These are phyloP conservation scores for Artibeus lituratus DNA, from an alignment of 2,797 vertebrate species.

Conservation along the genomic window DNA sequence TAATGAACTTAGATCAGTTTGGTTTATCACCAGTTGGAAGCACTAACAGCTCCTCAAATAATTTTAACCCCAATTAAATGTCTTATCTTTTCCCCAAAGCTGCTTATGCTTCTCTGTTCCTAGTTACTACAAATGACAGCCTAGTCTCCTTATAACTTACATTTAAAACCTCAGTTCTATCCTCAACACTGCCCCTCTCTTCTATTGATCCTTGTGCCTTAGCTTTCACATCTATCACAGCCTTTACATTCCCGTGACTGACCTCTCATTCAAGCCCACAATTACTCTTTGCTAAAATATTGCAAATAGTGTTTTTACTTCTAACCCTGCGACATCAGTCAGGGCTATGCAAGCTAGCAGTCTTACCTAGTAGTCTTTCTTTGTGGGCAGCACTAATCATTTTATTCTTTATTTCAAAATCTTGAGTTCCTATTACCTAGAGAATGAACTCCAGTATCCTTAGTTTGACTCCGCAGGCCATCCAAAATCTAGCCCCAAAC, in stretches of 20 bases:
- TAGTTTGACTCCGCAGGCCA: conserved; percentile 30
- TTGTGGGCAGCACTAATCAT: neutral
- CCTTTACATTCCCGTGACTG: conserved; percentile 8
- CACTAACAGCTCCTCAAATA: conserved; percentile 2
- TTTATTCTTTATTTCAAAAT: conserved; percentile 34
- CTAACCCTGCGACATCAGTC: neutral
- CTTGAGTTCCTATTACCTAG: neutral
- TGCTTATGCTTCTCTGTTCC: neutral
- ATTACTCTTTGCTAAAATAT: neutral
- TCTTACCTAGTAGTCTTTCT: neutral
- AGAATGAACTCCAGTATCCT: neutral
- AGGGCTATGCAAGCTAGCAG: neutral
- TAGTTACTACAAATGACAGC: neutral
- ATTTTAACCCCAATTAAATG: conserved; percentile 45
- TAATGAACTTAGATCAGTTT: conserved; percentile 34
- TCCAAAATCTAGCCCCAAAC: conserved; percentile 5
- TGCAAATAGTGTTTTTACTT: neutral
- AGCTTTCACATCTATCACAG: conserved; percentile 25
- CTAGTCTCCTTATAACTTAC: conserved; percentile 7
- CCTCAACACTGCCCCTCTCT: conserved; percentile 8
- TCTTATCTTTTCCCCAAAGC: conserved; percentile 16
- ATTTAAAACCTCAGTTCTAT: neutral
- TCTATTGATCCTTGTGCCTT: conserved; percentile 16
- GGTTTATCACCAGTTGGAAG: conserved; percentile 17
- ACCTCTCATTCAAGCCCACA: neutral